Evolutionary conservation across 2,113 vertebrate species (phyloP).

Genomic region (Crotophaga sulcirostris): DNA sequence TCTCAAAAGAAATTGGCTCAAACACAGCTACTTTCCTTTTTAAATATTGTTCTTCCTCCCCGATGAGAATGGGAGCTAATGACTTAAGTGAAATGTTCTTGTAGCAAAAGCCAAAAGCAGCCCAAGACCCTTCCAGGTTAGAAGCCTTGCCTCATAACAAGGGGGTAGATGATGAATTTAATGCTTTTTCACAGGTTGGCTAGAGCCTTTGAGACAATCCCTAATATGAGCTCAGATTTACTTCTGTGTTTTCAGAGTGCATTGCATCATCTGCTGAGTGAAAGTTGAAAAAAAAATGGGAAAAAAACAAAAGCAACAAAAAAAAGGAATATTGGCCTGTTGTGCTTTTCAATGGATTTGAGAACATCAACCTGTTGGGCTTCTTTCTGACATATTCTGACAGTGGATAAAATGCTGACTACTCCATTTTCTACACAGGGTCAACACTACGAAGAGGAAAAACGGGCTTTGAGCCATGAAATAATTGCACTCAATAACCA

Average conservation of each 20-base stretch:
- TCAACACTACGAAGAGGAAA: constrained; percentile 94
- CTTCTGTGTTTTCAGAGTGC: neutral
- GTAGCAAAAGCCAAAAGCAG: neutral
- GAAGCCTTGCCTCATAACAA: neutral
- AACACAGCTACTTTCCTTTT: neutral
- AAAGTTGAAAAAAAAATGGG: neutral
- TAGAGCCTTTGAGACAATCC: neutral
- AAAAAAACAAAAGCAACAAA: too few relatives aligned
- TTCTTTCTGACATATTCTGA: neutral
- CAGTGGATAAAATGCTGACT: constrained; percentile 9
- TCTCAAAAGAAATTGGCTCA: neutral
- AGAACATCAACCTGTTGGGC: neutral
- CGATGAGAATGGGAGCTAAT: neutral
- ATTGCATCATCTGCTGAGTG: neutral
- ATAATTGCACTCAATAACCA: constrained; percentile 95
- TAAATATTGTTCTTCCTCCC: neutral
- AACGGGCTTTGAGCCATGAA: constrained; percentile 91
- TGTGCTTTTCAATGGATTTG: neutral
- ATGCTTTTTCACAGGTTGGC: neutral
- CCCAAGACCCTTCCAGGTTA: neutral
- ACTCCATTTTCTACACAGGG: constrained; percentile 75
- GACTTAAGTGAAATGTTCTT: neutral
- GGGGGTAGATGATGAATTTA: neutral
- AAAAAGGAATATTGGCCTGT: neutral
- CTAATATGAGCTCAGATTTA: neutral